Percentiles rank a stretch among this genome's conserved stretches.
Evolutionary conservation across 1,140 invertebrate genomes (phyloP).

Genomic region (Diploscapter pachys): DNA sequence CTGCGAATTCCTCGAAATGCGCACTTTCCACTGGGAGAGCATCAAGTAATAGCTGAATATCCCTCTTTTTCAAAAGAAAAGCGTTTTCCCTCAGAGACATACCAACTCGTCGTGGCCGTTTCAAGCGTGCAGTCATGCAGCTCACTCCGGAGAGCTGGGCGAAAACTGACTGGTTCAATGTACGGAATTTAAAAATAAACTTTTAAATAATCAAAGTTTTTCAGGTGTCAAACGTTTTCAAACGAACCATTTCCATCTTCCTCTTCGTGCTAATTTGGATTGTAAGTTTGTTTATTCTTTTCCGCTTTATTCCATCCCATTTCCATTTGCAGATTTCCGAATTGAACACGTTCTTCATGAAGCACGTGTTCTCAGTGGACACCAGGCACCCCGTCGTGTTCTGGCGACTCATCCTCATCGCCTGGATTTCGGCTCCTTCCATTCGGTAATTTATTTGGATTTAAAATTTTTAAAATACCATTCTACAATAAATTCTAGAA

Average conservation of each 20-base stretch:
- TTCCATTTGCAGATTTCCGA: slow-evolving; percentile 72
- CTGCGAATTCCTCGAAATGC: slow-evolving; percentile 83
- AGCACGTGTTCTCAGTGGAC: slow-evolving; percentile 96
- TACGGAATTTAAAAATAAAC: too few relatives aligned
- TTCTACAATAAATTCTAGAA: too few relatives aligned
- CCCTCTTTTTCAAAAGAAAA: slow-evolving; percentile 5
- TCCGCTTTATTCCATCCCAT: too few relatives aligned
- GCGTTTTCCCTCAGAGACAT: slow-evolving; percentile 72
- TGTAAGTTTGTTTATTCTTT: slow-evolving; percentile 44
- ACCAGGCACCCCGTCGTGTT: slow-evolving; percentile 88
- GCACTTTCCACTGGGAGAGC: slow-evolving; percentile 97
- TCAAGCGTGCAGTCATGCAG: slow-evolving; percentile 90
- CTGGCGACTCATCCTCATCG: slow-evolving; percentile 79
- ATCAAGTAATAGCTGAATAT: slow-evolving; percentile 72
- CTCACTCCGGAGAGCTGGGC: slow-evolving; percentile 96
- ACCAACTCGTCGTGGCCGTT: slow-evolving; percentile 87
- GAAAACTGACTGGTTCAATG: slow-evolving; percentile 60
- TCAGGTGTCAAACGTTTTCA: not conserved
- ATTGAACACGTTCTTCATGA: slow-evolving; percentile 97
- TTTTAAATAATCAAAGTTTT: too few relatives aligned
- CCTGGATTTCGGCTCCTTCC: slow-evolving; percentile 90
- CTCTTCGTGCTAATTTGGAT: slow-evolving; percentile 95
- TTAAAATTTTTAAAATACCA: slow-evolving; percentile 16
- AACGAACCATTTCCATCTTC: slow-evolving; percentile 80
- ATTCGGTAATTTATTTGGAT: slow-evolving; percentile 70